Conservation (phyloP, 2,888 invertebrate genomes). For the Philereme transversata region DNA sequence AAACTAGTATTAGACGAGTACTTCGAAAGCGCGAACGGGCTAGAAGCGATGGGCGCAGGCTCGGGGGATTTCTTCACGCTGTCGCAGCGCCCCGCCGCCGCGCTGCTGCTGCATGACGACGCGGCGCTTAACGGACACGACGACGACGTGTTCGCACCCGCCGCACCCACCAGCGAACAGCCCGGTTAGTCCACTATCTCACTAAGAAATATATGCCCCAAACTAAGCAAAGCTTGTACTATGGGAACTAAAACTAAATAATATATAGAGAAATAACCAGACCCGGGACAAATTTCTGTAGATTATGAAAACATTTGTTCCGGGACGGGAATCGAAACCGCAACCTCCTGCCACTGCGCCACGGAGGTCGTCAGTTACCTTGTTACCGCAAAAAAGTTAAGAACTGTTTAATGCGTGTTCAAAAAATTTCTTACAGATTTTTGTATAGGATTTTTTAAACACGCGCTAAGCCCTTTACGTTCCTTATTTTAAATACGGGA, state of each 20-base stretch:
- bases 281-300: too few species aligned
- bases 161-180: constrained; percentile 22
- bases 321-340: too few species aligned
- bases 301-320: too few species aligned
- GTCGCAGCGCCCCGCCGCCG: constrained; percentile 79
- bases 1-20: constrained; percentile 95
- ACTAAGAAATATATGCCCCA: too few species aligned
- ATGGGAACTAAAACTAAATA: too few species aligned
- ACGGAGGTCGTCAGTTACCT: neutral
- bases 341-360: neutral
- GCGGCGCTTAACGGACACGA: constrained; percentile 71
- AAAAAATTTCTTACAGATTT: too few species aligned
- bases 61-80: constrained; percentile 82
- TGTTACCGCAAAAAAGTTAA: neutral
- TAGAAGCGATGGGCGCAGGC: constrained; percentile 77
- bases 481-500: too few species aligned
- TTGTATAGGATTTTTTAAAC: too few species aligned
- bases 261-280: too few species aligned
- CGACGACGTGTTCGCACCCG: constrained; percentile 71
- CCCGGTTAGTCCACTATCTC: constrained; percentile 20
- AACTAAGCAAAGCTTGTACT: too few species aligned
- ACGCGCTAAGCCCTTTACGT: too few species aligned
- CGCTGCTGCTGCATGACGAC: constrained; percentile 74
- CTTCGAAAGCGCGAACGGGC: constrained; percentile 84
- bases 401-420: too few species aligned